Percentiles rank a stretch among this genome's conserved stretches.
phyloP scores from a whole-genome alignment of 1,140 invertebrate species.

The Aphis craccivora region DNA sequence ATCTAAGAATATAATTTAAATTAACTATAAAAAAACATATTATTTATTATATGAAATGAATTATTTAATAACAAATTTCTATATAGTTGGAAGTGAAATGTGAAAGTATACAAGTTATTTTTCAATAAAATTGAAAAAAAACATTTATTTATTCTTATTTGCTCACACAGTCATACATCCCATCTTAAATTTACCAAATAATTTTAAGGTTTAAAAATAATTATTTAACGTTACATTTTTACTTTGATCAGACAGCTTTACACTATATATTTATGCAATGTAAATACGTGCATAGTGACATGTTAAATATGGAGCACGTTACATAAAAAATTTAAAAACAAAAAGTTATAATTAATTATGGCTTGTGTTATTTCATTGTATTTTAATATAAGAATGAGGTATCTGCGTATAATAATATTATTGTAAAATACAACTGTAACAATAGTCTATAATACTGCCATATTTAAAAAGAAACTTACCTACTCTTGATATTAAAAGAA shows the following conservation, averaged over 20 bases:
- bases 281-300: neutral
- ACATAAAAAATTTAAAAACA: neutral
- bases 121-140: no score
- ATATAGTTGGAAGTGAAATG: no score
- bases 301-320: neutral
- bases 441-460: neutral
- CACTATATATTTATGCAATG: neutral
- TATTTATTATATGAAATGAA: no score
- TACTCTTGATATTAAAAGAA: neutral
- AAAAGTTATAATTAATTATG: neutral
- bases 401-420: neutral
- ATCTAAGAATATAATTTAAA: no score
- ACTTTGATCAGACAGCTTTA: neutral
- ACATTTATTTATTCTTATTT: no score
- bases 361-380: neutral
- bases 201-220: no score
- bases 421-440: neutral
- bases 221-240: neutral
- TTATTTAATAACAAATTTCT: no score
- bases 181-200: no score
- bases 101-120: no score
- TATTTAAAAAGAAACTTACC: neutral
- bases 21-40: no score
- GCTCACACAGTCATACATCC: no score
- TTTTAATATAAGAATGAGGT: neutral